These are phyloP conservation scores for Sula dactylatra DNA, from an alignment of 2,113 vertebrate species.

Conservation along the genomic window DNA sequence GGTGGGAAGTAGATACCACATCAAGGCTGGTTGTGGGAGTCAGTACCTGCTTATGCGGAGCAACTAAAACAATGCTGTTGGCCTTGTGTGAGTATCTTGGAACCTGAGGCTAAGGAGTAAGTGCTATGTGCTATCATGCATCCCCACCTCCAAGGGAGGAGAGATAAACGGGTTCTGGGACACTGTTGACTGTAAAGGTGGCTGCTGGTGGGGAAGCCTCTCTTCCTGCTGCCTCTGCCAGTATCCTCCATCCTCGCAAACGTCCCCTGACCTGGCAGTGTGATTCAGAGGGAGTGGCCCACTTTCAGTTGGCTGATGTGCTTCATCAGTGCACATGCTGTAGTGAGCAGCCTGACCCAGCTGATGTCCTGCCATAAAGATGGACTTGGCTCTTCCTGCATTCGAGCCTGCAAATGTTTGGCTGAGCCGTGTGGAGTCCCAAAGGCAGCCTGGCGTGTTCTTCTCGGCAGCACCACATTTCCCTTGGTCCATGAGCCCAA, in stretches of 20 bases:
- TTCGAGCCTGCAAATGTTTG: not conserved
- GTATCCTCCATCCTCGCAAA: not conserved
- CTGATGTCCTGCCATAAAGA: not conserved
- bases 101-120: not conserved
- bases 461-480: not conserved
- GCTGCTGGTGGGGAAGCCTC: not conserved
- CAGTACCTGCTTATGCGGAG: rapidly evolving
- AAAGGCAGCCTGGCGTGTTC: not conserved
- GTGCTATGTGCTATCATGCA: not conserved
- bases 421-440: not conserved
- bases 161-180: not conserved
- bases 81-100: not conserved
- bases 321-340: rapidly evolving
- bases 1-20: not conserved
- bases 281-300: not conserved
- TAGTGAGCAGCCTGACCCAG: not conserved
- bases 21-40: not conserved
- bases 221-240: not conserved
- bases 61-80: not conserved
- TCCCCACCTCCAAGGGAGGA: not conserved
- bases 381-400: not conserved
- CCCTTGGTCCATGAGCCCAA: not conserved
- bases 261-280: not conserved
- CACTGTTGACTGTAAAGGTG: not conserved
- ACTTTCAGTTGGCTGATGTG: not conserved